A percentile compares a stretch with the other conserved stretches of the same genome.
Conservation (phyloP, 2,113 vertebrate genomes). For the Petaurus breviceps region DNA sequence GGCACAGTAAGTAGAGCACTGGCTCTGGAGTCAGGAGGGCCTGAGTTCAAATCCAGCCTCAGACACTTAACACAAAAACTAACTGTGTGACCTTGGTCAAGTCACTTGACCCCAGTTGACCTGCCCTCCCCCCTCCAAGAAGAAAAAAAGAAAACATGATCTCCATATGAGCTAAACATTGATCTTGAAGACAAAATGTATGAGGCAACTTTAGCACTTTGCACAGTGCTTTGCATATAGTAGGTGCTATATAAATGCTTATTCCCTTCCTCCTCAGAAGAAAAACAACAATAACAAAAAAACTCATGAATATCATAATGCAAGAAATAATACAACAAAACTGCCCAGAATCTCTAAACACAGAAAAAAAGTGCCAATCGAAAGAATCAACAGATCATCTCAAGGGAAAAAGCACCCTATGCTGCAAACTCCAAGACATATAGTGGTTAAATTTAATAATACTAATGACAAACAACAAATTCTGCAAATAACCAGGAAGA, state of each 20-base stretch:
- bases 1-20: no score
- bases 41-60: no score
- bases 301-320: not conserved
- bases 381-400: not conserved
- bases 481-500: not conserved
- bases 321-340: not conserved
- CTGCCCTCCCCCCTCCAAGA: no score
- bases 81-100: no score
- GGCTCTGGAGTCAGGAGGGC: no score
- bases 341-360: not conserved
- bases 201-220: not conserved
- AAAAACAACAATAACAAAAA: not conserved
- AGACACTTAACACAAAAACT: no score
- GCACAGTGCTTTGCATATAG: not conserved
- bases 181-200: not conserved
- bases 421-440: not conserved
- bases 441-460: not conserved
- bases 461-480: not conserved
- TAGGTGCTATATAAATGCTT: not conserved
- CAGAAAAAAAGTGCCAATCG: not conserved
- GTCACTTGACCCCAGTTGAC: no score
- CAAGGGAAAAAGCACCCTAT: not conserved
- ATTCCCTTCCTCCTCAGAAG: not conserved
- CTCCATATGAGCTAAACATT: not conserved
- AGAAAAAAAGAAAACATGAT: not conserved